A percentile compares a stretch with the other conserved stretches of the same genome.
These are phyloP conservation scores for Hucho hucho DNA, from an alignment of 2,113 vertebrate species.

Conservation along the genomic window DNA sequence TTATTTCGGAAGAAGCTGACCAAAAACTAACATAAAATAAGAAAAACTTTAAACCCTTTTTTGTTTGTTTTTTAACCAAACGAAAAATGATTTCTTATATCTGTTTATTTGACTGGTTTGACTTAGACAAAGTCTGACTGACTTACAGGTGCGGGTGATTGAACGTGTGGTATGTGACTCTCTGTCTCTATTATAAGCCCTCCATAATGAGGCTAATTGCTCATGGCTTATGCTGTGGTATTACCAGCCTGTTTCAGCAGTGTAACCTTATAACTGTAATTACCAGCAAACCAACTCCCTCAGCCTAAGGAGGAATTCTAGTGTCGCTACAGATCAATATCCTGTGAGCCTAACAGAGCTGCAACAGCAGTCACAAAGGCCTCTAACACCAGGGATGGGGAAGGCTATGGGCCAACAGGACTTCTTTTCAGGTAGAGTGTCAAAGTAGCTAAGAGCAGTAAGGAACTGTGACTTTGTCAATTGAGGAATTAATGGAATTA, in stretches of 20 bases:
- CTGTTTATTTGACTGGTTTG: too few species aligned
- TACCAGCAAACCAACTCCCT: slow-evolving; percentile 51
- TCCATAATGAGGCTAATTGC: slow-evolving; percentile 49
- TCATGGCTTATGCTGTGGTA: slow-evolving; percentile 43
- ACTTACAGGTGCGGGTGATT: slow-evolving; percentile 22
- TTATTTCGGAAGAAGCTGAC: slow-evolving; percentile 16
- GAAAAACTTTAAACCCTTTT: not conserved
- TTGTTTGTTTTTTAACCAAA: not conserved
- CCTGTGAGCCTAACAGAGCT: slow-evolving; percentile 28
- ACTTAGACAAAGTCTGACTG: not conserved
- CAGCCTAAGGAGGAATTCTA: slow-evolving; percentile 51
- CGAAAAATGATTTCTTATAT: too few species aligned
- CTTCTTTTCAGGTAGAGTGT: not conserved
- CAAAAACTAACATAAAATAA: not conserved
- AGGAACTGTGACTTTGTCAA: not conserved
- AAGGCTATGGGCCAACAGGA: slow-evolving; percentile 11
- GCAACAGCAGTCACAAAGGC: slow-evolving; percentile 35
- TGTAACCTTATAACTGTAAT: slow-evolving; percentile 64
- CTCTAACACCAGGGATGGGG: slow-evolving; percentile 27
- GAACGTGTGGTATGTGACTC: slow-evolving; percentile 1
- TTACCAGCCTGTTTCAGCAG: slow-evolving; percentile 15
- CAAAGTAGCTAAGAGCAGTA: slow-evolving; percentile 3
- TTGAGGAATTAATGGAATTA: not conserved
- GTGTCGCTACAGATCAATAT: slow-evolving; percentile 62
- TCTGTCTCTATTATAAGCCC: slow-evolving; percentile 22